These are phyloP conservation scores for Varanus komodoensis DNA, from an alignment of 2,113 vertebrate species.

Conservation along the genomic window DNA sequence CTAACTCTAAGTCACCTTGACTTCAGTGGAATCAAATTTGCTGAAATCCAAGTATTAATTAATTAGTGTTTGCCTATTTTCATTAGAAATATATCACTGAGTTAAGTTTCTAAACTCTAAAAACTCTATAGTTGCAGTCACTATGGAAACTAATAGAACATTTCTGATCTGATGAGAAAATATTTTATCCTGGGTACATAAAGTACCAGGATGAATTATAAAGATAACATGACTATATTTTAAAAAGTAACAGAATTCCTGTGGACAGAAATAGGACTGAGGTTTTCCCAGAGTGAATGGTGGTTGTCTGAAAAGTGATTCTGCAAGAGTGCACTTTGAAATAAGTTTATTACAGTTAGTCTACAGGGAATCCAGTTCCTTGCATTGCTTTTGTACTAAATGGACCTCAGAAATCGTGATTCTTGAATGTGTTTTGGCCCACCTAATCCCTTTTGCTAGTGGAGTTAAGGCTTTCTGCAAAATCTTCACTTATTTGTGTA, in stretches of 20 bases:
- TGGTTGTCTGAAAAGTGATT: slow-evolving; percentile 9
- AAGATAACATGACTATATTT: slow-evolving; percentile 18
- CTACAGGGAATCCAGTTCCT: neutral
- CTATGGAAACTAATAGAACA: neutral
- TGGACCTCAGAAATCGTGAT: neutral
- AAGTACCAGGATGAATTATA: neutral
- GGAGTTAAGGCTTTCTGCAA: neutral
- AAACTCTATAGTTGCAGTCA: neutral
- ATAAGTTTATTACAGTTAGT: neutral
- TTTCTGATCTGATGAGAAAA: neutral
- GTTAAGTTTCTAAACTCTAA: neutral
- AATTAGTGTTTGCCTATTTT: neutral
- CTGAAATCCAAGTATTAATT: neutral
- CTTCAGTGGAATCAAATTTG: neutral
- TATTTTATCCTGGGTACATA: neutral
- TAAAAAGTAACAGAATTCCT: neutral
- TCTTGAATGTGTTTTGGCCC: neutral
- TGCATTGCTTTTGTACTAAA: neutral
- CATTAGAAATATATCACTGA: neutral
- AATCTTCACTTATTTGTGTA: neutral
- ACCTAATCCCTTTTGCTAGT: neutral
- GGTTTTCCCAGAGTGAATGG: neutral
- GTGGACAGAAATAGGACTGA: neutral
- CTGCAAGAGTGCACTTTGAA: neutral
- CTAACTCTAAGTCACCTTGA: neutral